Evolutionary conservation across 1,140 invertebrate genomes (phyloP), one percentile per base, ranked within the genome.

Genomic region (Brachionus sp.): DNA sequence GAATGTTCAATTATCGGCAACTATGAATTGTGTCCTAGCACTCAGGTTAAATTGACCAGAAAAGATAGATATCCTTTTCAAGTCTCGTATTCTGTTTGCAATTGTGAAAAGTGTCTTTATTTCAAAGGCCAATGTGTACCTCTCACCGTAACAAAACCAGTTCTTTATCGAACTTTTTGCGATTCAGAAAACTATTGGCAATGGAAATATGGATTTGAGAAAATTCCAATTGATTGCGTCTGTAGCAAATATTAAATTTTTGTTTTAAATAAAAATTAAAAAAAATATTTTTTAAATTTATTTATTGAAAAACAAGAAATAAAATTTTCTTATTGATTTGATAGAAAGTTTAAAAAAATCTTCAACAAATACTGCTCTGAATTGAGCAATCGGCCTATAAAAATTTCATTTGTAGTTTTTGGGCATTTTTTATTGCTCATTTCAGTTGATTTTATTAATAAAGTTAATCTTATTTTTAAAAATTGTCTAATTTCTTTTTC

Each of bases 381-480:
- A 10, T 6, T 4, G 1, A 78, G 19, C 0, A 78, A 29, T 10
- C 42, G 39, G 1, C 46, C 13, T 23, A 78, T 78, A 62, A 78
- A 78, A 29, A 78, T 9, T 35, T 13, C 42, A 39, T 78, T 78
- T 25, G 75, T 37, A 16, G 53, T 35, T 50, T 5, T 33, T 42
- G n/a, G 25, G n/a, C 29, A 33, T 6, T 50, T 50, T 46, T 53
- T n/a, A 9, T 7, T 13, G 9, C 6, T 10, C 2, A 33, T 19
- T 42, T 50, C 75, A 25, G 25, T 53, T 62, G 75, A 78, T 62
- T 57, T 78, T 4, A 78, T 53, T 19, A 78, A 78, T 19, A 78
- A 50, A 50, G 75, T 16, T 16, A 78, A 19, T 78, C 75, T 29
- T 23, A 50, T 4, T 12, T 3, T 33, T 16, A 78, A 16, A 50